These are phyloP conservation scores for Solenodon paradoxus DNA, from an alignment of 2,113 vertebrate species.

Conservation along the genomic window DNA sequence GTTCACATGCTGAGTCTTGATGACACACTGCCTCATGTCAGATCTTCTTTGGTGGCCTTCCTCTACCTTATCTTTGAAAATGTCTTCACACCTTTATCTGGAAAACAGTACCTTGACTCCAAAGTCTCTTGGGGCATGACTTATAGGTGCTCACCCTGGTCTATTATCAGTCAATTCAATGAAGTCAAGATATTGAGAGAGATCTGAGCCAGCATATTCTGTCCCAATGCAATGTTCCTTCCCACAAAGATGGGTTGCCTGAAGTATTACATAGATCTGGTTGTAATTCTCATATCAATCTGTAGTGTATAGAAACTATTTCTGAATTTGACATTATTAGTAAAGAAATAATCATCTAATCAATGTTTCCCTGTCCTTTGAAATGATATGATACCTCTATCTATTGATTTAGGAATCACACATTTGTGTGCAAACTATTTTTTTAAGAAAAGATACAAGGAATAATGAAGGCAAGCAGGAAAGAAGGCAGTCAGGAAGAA, in stretches of 20 bases:
- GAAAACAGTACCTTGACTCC: background rate
- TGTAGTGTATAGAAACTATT: constrained; percentile 75
- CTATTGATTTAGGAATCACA: constrained; percentile 77
- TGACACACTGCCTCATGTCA: background rate
- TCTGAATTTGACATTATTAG: constrained; percentile 77
- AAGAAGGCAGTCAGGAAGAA: too few species aligned
- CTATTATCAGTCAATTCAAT: background rate
- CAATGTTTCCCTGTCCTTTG: constrained; percentile 73
- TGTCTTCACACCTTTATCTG: background rate
- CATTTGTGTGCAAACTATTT: constrained; percentile 76
- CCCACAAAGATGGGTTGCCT: background rate
- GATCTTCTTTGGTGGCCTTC: background rate
- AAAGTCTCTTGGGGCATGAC: background rate
- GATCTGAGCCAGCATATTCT: background rate
- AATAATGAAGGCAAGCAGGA: too few species aligned
- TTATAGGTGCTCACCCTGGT: background rate
- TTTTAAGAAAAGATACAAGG: too few species aligned
- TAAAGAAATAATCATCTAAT: constrained; percentile 77
- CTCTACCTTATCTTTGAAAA: background rate
- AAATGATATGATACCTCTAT: constrained; percentile 76
- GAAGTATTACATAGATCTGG: constrained; percentile 13
- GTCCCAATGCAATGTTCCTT: background rate
- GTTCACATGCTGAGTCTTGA: background rate
- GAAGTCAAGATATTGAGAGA: background rate
- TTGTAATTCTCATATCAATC: constrained; percentile 66